Conservation (phyloP, 2,113 vertebrate species). For the Hiodon tergisus region DNA sequence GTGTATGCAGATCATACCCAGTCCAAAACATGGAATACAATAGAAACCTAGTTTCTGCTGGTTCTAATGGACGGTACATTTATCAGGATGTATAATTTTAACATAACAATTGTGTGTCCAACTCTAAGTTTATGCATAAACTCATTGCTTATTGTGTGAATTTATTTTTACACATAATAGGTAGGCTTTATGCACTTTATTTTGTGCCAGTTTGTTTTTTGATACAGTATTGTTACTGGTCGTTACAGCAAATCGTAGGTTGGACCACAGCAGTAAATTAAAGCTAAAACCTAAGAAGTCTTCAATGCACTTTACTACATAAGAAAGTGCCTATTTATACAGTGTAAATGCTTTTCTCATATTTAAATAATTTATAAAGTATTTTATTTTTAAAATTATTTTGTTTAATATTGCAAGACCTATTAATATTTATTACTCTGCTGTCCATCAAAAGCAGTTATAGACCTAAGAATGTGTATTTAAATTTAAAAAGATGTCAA, state of each 20-base stretch:
- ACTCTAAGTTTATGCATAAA: background rate
- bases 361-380: no score
- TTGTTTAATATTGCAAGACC: background rate
- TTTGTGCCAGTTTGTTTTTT: background rate
- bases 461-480: no score
- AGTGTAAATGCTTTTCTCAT: no score
- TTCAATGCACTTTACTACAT: background rate
- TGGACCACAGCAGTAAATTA: no score
- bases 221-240: background rate
- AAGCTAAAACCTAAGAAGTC: no score
- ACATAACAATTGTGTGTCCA: background rate
- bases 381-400: no score
- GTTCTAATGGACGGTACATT: background rate
- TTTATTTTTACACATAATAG: background rate
- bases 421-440: background rate
- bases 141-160: background rate
- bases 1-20: background rate
- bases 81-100: background rate
- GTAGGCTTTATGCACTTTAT: background rate
- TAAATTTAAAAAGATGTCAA: no score
- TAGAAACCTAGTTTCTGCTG: background rate
- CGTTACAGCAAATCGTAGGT: no score
- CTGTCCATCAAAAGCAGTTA: no score
- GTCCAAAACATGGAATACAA: background rate
- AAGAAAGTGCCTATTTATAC: background rate